phyloP scores from a whole-genome alignment of 1,140 invertebrate genomes.

The Leptinotarsa undecemlineata region DNA sequence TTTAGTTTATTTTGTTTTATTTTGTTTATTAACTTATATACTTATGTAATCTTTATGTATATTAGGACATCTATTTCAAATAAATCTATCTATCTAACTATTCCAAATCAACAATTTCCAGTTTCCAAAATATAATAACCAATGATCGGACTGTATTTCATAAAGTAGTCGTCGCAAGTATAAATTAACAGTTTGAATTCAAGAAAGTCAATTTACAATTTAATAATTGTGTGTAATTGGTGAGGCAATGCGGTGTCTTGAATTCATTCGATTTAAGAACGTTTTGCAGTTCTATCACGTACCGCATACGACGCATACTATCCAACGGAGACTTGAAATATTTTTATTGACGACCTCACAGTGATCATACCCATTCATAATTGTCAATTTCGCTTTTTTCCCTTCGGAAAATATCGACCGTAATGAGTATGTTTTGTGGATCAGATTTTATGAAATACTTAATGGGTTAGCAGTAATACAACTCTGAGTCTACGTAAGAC shows the following conservation, averaged over 20 bases:
- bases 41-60: too few relatives aligned
- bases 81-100: too few relatives aligned
- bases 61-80: too few relatives aligned
- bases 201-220: slow-evolving; percentile 37
- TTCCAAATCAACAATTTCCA: too few relatives aligned
- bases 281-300: slow-evolving; percentile 33
- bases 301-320: slow-evolving; percentile 19
- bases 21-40: too few relatives aligned
- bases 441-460: background rate
- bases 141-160: too few relatives aligned
- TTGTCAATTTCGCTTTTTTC: background rate
- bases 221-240: slow-evolving; percentile 39
- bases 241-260: slow-evolving; percentile 35
- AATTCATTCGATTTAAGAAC: slow-evolving; percentile 28
- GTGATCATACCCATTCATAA: slow-evolving; percentile 16
- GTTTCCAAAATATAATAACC: too few relatives aligned
- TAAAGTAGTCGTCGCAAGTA: background rate
- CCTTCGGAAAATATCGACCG: background rate
- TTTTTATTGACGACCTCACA: slow-evolving; percentile 35
- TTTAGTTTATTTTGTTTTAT: too few relatives aligned
- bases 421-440: background rate
- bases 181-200: slow-evolving; percentile 38
- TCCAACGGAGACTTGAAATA: slow-evolving; percentile 26
- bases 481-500: too few relatives aligned
- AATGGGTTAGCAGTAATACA: background rate